Base-by-base conservation (phyloP, 2,113 vertebrate genomes). In the Gobius niger region DNA sequence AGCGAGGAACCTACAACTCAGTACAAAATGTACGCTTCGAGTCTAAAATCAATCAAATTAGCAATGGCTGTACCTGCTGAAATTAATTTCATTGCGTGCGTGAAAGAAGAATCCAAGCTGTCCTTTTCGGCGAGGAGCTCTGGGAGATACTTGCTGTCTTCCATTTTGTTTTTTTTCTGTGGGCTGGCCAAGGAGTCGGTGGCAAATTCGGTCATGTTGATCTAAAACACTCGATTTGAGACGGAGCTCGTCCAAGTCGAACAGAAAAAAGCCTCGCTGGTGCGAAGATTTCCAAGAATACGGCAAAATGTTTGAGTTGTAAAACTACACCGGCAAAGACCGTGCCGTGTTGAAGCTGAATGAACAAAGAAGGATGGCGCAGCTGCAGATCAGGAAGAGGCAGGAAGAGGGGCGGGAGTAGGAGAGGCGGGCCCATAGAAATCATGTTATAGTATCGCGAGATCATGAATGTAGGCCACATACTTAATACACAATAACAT, bases 111-210 rank as follows among this genome's bases (percentile, higher is more conserved):
- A 82, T 99, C 97, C 76, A 98, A 87, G 47, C 96, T 98, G 89
- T 99, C 97, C 83, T 97, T 98, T 71, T 99, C 97, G 0, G 97
- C 97, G 91, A 96, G 93, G 52, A 99, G 94, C 91, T 99, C 96
- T 2, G 97, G 96, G 52, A 99, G 89, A 57, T 98, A 98, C 65
- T 98, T 98, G 24, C 93, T 94, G 86, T 98, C 96, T 92, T 97
- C 96, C 95, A 96, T 95, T 87, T 95, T 96, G 72, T 40, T 72
- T 70, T 88, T 87, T 64, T 82, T 83, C 49, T 74, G 63, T 7
- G 63, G 71, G 61, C n/a, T 85, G 0, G 76, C 61, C 16, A 63
- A 68, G 49, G 85, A 51, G 51, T 12, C 65, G 24, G 46, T 70
- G 2, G 54, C 77, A 56, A 49, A 15, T 9, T 60, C 9, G 13